phyloP scores from a whole-genome alignment of 1,140 invertebrate species.

The Halotydeus destructor region DNA sequence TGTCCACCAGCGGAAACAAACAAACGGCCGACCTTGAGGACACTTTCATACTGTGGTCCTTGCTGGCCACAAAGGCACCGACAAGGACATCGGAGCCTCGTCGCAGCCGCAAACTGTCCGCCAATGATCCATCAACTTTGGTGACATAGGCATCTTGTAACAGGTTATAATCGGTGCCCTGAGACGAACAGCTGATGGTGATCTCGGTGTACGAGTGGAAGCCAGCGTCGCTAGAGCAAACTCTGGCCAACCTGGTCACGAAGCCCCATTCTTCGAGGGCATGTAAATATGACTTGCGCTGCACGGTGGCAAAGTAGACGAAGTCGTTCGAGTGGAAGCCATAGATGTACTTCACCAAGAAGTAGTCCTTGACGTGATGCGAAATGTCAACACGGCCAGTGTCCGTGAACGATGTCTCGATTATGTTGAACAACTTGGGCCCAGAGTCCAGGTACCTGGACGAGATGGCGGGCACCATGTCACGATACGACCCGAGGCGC shows the following conservation, averaged over 20 bases:
- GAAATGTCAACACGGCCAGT: conserved; percentile 76
- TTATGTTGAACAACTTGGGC: conserved; percentile 37
- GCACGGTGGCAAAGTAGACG: conserved; percentile 84
- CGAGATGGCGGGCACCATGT: conserved; percentile 77
- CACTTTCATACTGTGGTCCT: conserved; percentile 54
- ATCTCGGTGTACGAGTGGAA: conserved; percentile 86
- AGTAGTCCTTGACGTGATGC: conserved; percentile 60
- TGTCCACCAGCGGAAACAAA: conserved; percentile 43
- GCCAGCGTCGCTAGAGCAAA: conserved; percentile 77
- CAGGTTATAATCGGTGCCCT: conserved; percentile 56
- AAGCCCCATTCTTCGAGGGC: conserved; percentile 67
- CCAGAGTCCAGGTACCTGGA: conserved; percentile 42
- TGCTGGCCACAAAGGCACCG: conserved; percentile 58
- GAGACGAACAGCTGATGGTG: conserved; percentile 55
- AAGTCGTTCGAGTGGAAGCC: conserved; percentile 84
- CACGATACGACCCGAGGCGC: conserved; percentile 70
- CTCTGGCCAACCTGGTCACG: conserved; percentile 63
- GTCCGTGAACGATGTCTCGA: conserved; percentile 62
- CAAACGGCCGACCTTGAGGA: conserved; percentile 50
- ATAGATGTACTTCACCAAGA: conserved; percentile 80
- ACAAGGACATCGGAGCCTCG: conserved; percentile 53
- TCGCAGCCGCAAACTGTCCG: conserved; percentile 49
- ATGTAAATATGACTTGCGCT: conserved; percentile 69
- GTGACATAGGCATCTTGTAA: conserved; percentile 72
- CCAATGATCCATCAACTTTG: conserved; percentile 52